Evolutionary conservation across 37 sponge, comb jelly and placozoan species (phyloP), one percentile per base, ranked within the genome.

Genomic region (Aplysina aerophoba): DNA sequence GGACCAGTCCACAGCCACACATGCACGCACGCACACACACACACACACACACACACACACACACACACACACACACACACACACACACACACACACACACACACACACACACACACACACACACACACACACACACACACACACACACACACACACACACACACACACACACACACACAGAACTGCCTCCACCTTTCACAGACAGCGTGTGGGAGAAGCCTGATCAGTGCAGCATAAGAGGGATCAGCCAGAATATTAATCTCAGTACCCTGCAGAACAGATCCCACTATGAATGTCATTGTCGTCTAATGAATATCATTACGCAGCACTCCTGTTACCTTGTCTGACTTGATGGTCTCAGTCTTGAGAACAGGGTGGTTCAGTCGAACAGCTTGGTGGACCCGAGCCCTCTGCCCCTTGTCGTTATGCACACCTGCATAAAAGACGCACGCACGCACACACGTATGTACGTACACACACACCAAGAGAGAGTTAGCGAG

Each of bases 311-410:
- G 58, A 24, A 58, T 56, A 38, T 59, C 21, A 19, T 60, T 35
- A 69, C 69, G 30, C 28, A 81, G 71, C 15, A 27, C 15, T 41
- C 33, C 50, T 11, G 3, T 44, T 8, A 44, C 50, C 50, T 44
- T 44, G 50, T 44, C 50, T 44, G 50, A 22, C 58, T 55, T 88
- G 53, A 16, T 21, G 0, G 89, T 84, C 16, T 16, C 4, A 19
- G 89, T 84, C 30, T 65, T 53, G 25, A 88, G 66, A 31, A 55
- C 59, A 25, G 89, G 89, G 28, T 65, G 74, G 30, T 38, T 65
- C 0, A 40, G 0, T 30, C 84, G 22, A 8, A 88, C 80, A 24
- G 89, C 68, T 17, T 12, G 15, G 65, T 88, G 89, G 15, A 88
- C 0, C 25, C 4, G 6, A 11, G 57, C 59, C 38, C 89, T 75